A percentile compares a stretch with the other conserved stretches of the same genome.
Evolutionary conservation across 2,797 vertebrate genomes (phyloP).

Genomic region (Poeciliopsis presidionis): DNA sequence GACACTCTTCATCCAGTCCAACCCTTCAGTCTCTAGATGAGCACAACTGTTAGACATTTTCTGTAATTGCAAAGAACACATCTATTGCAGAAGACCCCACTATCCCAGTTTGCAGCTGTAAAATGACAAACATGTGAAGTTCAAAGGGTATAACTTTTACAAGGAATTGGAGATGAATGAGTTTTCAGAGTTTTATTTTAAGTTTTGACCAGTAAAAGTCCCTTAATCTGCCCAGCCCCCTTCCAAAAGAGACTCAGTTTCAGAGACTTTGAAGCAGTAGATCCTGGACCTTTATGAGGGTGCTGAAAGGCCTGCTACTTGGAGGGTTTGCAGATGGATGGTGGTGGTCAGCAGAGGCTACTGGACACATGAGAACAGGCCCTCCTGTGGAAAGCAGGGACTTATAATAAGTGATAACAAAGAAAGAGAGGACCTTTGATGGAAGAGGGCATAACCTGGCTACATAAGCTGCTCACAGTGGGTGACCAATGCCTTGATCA

Average conservation of each 20-base stretch:
- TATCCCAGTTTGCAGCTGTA: background rate
- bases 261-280: constrained; percentile 32
- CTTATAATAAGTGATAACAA: constrained; percentile 67
- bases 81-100: background rate
- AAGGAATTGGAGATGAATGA: background rate
- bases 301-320: constrained; percentile 61
- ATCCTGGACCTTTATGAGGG: constrained; percentile 58
- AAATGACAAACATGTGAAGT: background rate
- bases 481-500: constrained; percentile 59
- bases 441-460: constrained; percentile 59
- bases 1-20: background rate
- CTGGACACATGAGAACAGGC: constrained; percentile 45
- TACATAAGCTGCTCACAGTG: constrained; percentile 52
- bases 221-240: background rate
- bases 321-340: constrained; percentile 41
- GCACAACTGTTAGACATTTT: background rate
- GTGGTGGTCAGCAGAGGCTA: constrained; percentile 47
- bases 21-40: background rate
- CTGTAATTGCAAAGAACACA: background rate
- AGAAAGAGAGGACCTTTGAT: constrained; percentile 67
- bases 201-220: constrained; percentile 12
- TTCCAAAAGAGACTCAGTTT: constrained; percentile 33
- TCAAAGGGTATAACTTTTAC: background rate
- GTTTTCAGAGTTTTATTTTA: constrained; percentile 15
- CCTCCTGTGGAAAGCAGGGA: constrained; percentile 43